These are phyloP conservation scores for Chiroxiphia lanceolata DNA, from an alignment of 2,797 vertebrate species.

Conservation along the genomic window DNA sequence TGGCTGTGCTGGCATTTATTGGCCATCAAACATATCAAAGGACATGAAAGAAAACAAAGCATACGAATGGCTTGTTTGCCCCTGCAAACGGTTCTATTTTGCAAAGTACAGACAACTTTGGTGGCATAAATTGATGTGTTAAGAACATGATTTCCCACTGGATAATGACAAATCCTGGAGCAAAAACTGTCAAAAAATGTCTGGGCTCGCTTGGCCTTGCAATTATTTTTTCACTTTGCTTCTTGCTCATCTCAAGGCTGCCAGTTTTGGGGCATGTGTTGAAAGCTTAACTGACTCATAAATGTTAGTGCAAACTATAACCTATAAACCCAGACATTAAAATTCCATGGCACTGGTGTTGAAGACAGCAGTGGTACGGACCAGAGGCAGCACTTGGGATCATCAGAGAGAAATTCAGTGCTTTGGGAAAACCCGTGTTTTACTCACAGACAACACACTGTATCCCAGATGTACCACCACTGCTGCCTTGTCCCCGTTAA, in stretches of 20 bases:
- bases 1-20: background rate
- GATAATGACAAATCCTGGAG: conserved; percentile 21
- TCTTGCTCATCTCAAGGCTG: conserved; percentile 22
- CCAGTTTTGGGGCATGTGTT: background rate
- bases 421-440: accelerated
- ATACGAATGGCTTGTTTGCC: background rate
- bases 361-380: background rate
- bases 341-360: background rate
- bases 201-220: background rate
- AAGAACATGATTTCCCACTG: background rate
- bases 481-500: background rate
- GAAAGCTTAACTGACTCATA: conserved; percentile 15
- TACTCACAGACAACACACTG: background rate
- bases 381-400: background rate
- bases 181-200: background rate
- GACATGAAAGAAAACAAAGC: background rate
- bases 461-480: background rate
- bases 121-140: background rate
- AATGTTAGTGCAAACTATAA: background rate
- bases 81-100: background rate
- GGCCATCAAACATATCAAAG: background rate
- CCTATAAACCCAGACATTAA: background rate
- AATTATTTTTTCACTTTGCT: background rate
- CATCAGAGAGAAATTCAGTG: background rate
- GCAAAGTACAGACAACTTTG: background rate